Percentiles rank a stretch among this genome's conserved stretches.
Conservation (phyloP, 2,113 vertebrate genomes). For the Ptyas mucosa region DNA sequence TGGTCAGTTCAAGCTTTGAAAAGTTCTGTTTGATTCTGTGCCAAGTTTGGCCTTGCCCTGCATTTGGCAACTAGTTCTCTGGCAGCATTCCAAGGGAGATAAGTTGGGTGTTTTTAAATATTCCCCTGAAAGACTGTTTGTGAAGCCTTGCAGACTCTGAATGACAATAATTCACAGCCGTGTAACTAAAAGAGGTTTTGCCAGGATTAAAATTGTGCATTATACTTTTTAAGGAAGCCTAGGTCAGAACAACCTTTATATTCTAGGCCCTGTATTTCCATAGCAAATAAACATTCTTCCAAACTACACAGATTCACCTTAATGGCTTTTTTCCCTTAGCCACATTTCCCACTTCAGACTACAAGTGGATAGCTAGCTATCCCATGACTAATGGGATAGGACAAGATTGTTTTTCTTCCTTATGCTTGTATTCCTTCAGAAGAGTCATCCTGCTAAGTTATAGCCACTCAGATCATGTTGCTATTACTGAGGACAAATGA, state of each 20-base stretch:
- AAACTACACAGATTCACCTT: not conserved
- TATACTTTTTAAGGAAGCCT: too few species aligned
- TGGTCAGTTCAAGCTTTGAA: too few species aligned
- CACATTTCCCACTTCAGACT: not conserved
- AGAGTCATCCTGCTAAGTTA: not conserved
- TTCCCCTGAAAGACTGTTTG: too few species aligned
- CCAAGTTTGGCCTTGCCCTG: too few species aligned
- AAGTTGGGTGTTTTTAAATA: too few species aligned
- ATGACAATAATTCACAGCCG: too few species aligned
- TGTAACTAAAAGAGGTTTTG: too few species aligned
- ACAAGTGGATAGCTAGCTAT: not conserved
- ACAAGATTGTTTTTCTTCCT: not conserved
- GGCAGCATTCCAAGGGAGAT: too few species aligned
- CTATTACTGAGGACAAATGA: not conserved
- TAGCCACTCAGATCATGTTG: not conserved
- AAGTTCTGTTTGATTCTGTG: too few species aligned
- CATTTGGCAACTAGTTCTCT: too few species aligned
- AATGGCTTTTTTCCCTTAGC: not conserved
- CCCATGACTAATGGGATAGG: not conserved
- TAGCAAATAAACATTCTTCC: not conserved
- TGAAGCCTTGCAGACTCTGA: too few species aligned
- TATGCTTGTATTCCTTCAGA: not conserved
- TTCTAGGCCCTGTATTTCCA: not conserved
- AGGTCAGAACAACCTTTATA: not conserved
- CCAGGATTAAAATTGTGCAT: too few species aligned